Percentiles rank a stretch among this genome's conserved stretches.
Evolutionary conservation across 1,140 invertebrate species (phyloP).

Genomic region (Aricia agestis): DNA sequence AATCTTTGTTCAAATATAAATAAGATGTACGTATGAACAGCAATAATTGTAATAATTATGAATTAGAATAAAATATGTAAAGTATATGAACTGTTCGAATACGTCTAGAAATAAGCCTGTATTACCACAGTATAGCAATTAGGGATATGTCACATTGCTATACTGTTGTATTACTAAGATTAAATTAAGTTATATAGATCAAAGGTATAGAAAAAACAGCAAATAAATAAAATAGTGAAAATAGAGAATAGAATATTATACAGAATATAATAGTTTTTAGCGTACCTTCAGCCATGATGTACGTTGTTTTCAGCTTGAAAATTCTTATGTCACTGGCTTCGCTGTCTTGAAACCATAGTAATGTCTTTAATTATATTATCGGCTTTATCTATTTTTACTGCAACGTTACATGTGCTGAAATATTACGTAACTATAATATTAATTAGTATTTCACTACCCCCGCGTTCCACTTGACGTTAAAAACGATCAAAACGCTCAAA

Average conservation of each 20-base stretch:
- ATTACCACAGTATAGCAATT: too few relatives aligned
- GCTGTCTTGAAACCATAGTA: conserved; percentile 37
- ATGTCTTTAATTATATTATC: conserved; percentile 45
- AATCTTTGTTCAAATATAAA: not conserved
- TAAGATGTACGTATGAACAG: not conserved
- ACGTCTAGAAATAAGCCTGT: not conserved
- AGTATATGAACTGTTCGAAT: not conserved
- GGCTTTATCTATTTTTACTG: conserved; percentile 42
- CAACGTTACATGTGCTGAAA: not conserved
- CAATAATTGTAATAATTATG: not conserved
- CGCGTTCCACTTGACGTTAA: too few relatives aligned
- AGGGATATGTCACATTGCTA: too few relatives aligned
- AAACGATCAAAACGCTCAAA: too few relatives aligned
- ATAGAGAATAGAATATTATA: not conserved
- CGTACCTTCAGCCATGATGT: conserved; percentile 12
- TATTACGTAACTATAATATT: not conserved
- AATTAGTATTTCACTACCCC: too few relatives aligned
- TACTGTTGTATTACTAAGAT: not conserved
- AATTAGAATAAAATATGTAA: too few relatives aligned
- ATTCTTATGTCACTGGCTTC: conserved; percentile 26
- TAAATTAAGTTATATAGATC: not conserved
- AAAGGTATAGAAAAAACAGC: not conserved
- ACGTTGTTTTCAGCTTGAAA: not conserved
- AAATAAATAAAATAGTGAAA: not conserved
- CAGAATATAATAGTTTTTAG: not conserved